Evolutionary conservation across 2,888 invertebrate genomes (phyloP).

Genomic region (Papilio protenor): DNA sequence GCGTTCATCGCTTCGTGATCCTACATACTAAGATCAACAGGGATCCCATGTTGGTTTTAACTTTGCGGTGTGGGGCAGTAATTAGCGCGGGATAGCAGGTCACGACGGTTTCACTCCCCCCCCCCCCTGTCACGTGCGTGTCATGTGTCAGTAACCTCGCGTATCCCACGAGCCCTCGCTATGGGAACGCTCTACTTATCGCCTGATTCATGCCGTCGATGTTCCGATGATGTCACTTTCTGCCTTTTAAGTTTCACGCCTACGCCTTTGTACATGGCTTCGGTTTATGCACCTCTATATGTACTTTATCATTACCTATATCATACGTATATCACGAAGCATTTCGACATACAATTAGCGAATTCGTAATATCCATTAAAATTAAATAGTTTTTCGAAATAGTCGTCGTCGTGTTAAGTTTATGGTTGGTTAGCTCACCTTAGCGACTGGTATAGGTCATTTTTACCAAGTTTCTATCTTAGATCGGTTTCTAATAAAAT

Average conservation of each 20-base stretch:
- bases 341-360: neutral
- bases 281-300: slow-evolving; percentile 21
- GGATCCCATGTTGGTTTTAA: slow-evolving; percentile 48
- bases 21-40: slow-evolving; percentile 22
- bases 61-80: slow-evolving; percentile 67
- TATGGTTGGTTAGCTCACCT: neutral
- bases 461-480: too few species aligned
- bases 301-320: neutral
- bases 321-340: neutral
- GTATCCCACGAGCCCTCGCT: slow-evolving; percentile 38
- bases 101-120: slow-evolving; percentile 65
- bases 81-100: slow-evolving; percentile 76
- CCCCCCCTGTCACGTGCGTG: slow-evolving; percentile 57
- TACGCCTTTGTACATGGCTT: slow-evolving; percentile 16
- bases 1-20: slow-evolving; percentile 29
- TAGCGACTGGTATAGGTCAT: neutral
- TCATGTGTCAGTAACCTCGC: slow-evolving; percentile 71
- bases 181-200: slow-evolving; percentile 42
- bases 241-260: slow-evolving; percentile 30
- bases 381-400: neutral
- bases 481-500: too few species aligned
- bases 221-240: slow-evolving; percentile 42
- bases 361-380: slow-evolving; percentile 8
- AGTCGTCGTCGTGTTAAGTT: neutral
- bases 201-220: slow-evolving; percentile 44